Evolutionary conservation across 2,888 invertebrate species (phyloP), one percentile per base, ranked within the genome.

Genomic region (Stenchaetothrips biformis): DNA sequence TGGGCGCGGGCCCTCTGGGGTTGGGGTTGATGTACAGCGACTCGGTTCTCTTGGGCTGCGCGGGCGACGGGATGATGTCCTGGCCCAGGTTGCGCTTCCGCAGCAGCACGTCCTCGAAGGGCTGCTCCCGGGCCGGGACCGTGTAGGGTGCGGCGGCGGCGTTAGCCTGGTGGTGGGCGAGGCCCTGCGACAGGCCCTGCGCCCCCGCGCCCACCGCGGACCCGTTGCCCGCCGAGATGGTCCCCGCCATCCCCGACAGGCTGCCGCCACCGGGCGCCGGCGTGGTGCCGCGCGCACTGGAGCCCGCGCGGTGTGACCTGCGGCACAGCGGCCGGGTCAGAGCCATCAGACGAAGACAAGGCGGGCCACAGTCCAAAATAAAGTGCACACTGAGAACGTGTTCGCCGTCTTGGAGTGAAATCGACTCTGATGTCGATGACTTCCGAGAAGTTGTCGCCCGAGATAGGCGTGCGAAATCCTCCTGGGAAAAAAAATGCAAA

Each of bases 11-110:
- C 80, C 84, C 82, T 67, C 82, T 82, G 74, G 84, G 84, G 82
- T 88, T 89, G 79, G 91, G 91, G 84, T 89, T 89, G 84, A 95
- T 92, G 87, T 93, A 96, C 84, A 96, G 90, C 86, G 96, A 96
- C 88, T 96, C 96, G 83, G 96, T 96, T 85, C 96, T 91, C 88
- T 96, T 96, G 81, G 96, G 96, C 87, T 95, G 95, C 85, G 93
- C 93, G 81, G 91, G 92, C 84, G 95, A 95, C 82, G 95, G 95
- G 85, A 95, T 91, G 86, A 96, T 95, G 86, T 96, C 96, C 88
- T 96, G 96, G 82, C 95, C 95, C 81, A 95, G 90, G 83, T 90
- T 92, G 84, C 94, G 90, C 87, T 95, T 94, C 85, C 93, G 90
- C 85, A 95, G 86, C 82, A 95, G 90, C 80, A 94, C 92, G 80